Conservation (phyloP, 2,113 vertebrate genomes). For the Crotophaga sulcirostris region DNA sequence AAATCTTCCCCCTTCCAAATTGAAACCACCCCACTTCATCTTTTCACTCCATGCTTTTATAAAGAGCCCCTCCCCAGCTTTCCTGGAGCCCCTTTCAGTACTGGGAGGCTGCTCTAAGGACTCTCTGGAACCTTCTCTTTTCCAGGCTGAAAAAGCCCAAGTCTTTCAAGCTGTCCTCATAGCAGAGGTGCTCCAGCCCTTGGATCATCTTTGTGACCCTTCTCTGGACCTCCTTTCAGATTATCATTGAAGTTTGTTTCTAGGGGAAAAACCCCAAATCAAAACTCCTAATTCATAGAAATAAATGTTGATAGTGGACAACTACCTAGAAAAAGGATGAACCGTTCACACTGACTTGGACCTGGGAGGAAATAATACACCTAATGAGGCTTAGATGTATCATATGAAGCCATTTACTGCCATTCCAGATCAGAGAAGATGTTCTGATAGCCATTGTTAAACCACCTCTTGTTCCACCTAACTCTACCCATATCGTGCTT, state of each 20-base stretch:
- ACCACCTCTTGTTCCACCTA: background rate
- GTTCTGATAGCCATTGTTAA: background rate
- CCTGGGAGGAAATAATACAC: background rate
- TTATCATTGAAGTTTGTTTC: background rate
- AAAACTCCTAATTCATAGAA: background rate
- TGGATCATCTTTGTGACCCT: too few species aligned
- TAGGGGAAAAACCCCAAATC: background rate
- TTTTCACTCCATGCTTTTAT: too few species aligned
- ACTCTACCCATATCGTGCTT: rapidly evolving
- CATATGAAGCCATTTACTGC: background rate
- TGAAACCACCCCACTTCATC: too few species aligned
- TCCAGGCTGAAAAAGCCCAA: too few species aligned
- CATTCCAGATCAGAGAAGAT: background rate
- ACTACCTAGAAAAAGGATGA: background rate
- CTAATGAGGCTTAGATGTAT: background rate
- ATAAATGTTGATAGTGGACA: background rate
- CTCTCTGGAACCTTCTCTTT: too few species aligned
- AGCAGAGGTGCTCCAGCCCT: too few species aligned
- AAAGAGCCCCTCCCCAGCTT: too few species aligned
- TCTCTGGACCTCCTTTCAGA: background rate
- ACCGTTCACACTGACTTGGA: background rate
- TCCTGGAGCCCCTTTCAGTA: too few species aligned
- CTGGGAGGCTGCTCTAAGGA: too few species aligned
- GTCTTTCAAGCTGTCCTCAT: too few species aligned
- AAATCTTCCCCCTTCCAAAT: too few species aligned